A percentile compares a stretch with the other conserved stretches of the same genome.
Conservation (phyloP, 2,888 invertebrate genomes). For the Ophion costatus region DNA sequence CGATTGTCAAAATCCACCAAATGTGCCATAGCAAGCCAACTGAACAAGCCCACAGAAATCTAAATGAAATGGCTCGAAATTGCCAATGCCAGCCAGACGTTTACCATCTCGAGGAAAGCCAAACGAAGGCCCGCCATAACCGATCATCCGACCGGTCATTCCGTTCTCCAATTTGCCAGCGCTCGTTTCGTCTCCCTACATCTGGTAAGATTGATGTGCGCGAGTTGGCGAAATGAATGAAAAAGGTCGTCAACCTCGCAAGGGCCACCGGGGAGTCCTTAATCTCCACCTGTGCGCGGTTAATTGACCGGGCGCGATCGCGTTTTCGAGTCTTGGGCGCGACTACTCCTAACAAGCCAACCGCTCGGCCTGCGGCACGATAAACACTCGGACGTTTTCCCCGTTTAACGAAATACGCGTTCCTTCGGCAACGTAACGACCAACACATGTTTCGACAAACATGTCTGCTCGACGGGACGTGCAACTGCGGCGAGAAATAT, state of each 20-base stretch:
- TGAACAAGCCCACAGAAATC: no score
- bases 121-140: neutral
- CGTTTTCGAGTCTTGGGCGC: conserved; percentile 15
- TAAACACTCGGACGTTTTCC: conserved; percentile 20
- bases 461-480: conserved; percentile 45
- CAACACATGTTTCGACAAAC: conserved; percentile 42
- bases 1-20: no score
- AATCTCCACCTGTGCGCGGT: neutral
- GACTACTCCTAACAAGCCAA: neutral
- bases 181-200: conserved; percentile 15
- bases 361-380: neutral
- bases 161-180: neutral
- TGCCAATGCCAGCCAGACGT: neutral
- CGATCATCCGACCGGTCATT: neutral
- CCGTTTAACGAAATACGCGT: conserved; percentile 6
- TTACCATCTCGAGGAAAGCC: neutral
- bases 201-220: neutral
- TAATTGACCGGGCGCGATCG: conserved; percentile 22
- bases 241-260: conserved; percentile 8
- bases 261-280: neutral
- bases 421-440: conserved; percentile 11
- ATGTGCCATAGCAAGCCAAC: no score
- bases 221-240: neutral
- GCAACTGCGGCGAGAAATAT: conserved; percentile 66
- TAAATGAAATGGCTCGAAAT: neutral